Evolutionary conservation across 64 coral and sea anemone species (phyloP), one percentile per base, ranked within the genome.

Genomic region (Montipora sp.): DNA sequence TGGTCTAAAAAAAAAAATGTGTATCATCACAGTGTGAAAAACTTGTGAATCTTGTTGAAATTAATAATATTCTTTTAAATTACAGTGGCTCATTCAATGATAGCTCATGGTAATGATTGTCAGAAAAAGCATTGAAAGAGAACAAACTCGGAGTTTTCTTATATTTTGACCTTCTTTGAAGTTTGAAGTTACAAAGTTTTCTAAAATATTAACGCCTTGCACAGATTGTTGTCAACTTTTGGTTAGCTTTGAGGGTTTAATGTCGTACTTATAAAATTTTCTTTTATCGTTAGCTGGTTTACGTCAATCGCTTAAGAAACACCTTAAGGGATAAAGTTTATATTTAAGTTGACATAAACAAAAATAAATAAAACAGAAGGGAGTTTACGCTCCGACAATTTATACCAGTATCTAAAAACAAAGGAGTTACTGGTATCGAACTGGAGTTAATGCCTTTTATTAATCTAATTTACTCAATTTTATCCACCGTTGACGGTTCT

Each of bases 381-480:
- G 36, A 36, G 36, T 36, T 36, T 36, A 36, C 36, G 36, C 36
- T 36, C 36, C 36, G 36, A 36, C 36, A 36, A 36, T 36, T 36
- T 36, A 36, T 36, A 36, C 36, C 36, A 36, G 36, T 36, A 36
- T 36, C 36, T 36, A 36, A 36, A 36, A 55, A 55, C 51, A 55
- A 55, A 55, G 51, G 51, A 55, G 6, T 55, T 63, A 78, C 43
- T 48, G 23, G 44, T 27, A 16, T 12, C 47, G 8, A 49, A 78
- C 15, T 46, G 75, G 16, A 48, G 75, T 78, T 48, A 75, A 49
- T 16, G 15, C 75, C 75, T 78, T 78, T 49, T 47, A 78, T 78
- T 47, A 49, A 49, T 78, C 44, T 78, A 4, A 78, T 11, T 48
- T 78, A 78, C 45, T 78, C 75, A 78, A 78, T 48, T 78, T 78